Base-by-base conservation (phyloP, 2,888 invertebrate genomes). In the Sphaerophoria rueppellii region DNA sequence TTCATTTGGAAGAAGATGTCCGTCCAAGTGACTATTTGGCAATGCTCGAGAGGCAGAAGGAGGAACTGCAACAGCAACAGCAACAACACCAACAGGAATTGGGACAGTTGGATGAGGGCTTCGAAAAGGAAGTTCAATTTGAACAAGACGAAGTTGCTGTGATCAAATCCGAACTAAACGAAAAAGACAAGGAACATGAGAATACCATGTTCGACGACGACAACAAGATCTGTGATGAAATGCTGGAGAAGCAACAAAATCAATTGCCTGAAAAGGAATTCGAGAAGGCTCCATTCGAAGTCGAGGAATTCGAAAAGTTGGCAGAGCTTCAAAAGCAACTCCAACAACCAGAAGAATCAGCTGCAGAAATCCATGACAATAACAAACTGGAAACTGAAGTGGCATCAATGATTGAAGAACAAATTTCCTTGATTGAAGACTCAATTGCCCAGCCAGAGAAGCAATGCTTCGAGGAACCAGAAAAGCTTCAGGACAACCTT, bases 401-500 rank as follows among this genome's bases (percentile, higher is more conserved):
- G 4, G 14, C 34, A 3, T 34, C 50, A n/a, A 32, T 69, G 54
- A 46, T 37, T 24, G 65, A 75, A 12, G 65, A 71, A 34, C 55
- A 46, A 7, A 69, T 40, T 52, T 67, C 76, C 5, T 11, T 69
- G 12, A 72, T 74, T 7, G 80, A 85, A 32, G 80, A 83, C 35
- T 40, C 67, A 4, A 60, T 63, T 67, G 43, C 58, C 54, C 82
- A 79, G 24, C 74, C 75, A 16, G 83, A 85, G 7, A 85, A 85
- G 24, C 83, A 85, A 43, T 85, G 80, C 37, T 85, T 85, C 16
- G 83, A 85, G 24, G 83, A 85, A 54, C 76, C 83, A 4, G 83
- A 85, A 40, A 85, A 85, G 40, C 14, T 46, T 12, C 35, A n/a
- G 6, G 69, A 72, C 43, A 63, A 73, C 7, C 76, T 65, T 12